Percentiles rank a stretch among this genome's conserved stretches.
Evolutionary conservation across 2,113 vertebrate species (phyloP).

Genomic region (Otocyon megalotis): DNA sequence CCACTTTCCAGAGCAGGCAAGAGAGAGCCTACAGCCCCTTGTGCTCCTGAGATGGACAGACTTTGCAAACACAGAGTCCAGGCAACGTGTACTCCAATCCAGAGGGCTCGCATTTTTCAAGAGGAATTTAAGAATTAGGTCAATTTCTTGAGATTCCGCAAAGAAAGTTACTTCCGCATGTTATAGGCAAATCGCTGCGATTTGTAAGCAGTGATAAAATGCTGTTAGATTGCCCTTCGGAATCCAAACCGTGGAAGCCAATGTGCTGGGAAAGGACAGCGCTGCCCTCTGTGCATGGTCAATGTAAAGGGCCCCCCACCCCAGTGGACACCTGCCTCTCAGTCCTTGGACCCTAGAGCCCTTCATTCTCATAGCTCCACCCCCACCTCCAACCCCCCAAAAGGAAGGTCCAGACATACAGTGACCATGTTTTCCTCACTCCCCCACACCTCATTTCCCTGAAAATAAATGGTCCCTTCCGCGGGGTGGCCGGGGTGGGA

Average conservation of each 20-base stretch:
- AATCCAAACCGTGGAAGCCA: background rate
- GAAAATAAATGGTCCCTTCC: background rate
- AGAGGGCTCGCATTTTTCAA: background rate
- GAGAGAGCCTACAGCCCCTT: background rate
- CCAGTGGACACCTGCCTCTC: background rate
- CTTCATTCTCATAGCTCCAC: fast-evolving
- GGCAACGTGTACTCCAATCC: background rate
- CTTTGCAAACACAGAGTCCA: background rate
- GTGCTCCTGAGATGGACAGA: background rate
- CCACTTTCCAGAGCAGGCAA: background rate
- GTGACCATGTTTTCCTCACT: background rate
- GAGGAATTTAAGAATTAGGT: background rate
- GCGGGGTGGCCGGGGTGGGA: background rate
- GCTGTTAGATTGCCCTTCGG: background rate
- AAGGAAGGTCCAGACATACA: background rate
- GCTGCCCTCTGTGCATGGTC: background rate
- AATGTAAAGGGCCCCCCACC: too few relatives aligned
- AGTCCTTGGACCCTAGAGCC: background rate
- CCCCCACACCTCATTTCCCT: background rate
- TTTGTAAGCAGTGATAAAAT: background rate
- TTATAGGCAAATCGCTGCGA: background rate
- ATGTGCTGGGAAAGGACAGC: background rate
- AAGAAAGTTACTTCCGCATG: background rate
- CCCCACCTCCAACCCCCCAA: too few relatives aligned
- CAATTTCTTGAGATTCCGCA: background rate